phyloP scores from a whole-genome alignment of 1,140 invertebrate genomes.

The Lordiphosa mommai region DNA sequence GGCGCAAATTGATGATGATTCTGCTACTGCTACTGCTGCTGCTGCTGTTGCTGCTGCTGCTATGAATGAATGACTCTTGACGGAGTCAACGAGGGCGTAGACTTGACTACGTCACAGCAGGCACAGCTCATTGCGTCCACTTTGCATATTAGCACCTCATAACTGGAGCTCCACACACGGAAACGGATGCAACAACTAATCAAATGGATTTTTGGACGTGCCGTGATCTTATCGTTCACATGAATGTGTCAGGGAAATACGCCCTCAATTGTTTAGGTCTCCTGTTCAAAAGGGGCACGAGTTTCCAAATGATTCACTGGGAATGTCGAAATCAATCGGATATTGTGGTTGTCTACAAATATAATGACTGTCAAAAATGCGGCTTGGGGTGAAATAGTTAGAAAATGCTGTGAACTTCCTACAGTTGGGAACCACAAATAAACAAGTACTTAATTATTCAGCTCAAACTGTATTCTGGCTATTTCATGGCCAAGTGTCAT shows the following conservation, averaged over 20 bases:
- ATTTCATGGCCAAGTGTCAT: not conserved
- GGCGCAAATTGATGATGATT: slow-evolving; percentile 18
- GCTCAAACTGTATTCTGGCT: not conserved
- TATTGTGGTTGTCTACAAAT: too few species aligned
- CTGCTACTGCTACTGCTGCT: slow-evolving; percentile 3
- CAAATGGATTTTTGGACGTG: slow-evolving; percentile 14
- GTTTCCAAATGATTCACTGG: slow-evolving; percentile 16
- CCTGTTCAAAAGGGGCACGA: slow-evolving; percentile 50
- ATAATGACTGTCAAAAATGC: too few species aligned
- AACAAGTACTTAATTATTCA: not conserved
- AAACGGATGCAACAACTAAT: slow-evolving; percentile 56
- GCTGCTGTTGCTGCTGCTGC: slow-evolving; percentile 16
- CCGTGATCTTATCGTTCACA: slow-evolving; percentile 56
- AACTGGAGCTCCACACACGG: slow-evolving; percentile 51
- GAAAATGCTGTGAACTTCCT: not conserved
- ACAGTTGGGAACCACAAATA: too few species aligned
- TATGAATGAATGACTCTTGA: slow-evolving; percentile 30
- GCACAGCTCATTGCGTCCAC: slow-evolving; percentile 28
- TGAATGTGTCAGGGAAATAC: slow-evolving; percentile 67
- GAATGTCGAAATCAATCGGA: slow-evolving; percentile 19
- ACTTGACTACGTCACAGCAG: slow-evolving; percentile 46
- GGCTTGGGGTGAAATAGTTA: too few species aligned
- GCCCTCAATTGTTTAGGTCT: slow-evolving; percentile 32
- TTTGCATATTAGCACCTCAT: slow-evolving; percentile 66
- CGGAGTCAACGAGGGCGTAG: slow-evolving; percentile 20